Conservation (phyloP, 1,140 invertebrate genomes). For the Penaeus indicus region DNA sequence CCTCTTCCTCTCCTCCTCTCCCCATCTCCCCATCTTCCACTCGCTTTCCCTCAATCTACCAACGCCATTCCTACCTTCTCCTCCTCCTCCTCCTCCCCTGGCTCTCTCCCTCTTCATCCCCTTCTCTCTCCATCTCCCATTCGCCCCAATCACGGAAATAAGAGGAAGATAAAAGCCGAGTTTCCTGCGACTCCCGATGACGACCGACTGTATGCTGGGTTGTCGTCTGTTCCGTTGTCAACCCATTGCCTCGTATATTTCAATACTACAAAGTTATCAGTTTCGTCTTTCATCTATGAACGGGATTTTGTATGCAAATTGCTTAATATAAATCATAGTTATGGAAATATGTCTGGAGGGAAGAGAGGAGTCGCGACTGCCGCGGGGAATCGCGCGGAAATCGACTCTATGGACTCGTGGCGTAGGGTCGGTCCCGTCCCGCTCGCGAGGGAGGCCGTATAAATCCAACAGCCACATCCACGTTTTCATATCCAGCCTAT, state of each 20-base stretch:
- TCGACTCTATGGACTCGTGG: not conserved
- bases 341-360: conserved; percentile 38
- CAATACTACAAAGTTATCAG: conserved; percentile 60
- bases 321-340: conserved; percentile 57
- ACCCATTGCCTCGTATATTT: conserved; percentile 50
- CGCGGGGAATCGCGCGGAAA: not conserved
- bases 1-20: too few species aligned
- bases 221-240: not conserved
- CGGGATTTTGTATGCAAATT: conserved; percentile 58
- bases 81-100: too few species aligned
- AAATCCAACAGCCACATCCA: not conserved
- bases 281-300: conserved; percentile 58
- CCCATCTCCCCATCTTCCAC: too few species aligned
- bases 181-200: not conserved
- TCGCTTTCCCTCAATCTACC: too few species aligned
- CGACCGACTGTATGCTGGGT: not conserved
- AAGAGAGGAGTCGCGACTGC: not conserved
- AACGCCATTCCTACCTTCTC: too few species aligned
- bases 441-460: not conserved
- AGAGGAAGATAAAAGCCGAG: too few species aligned
- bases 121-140: too few species aligned
- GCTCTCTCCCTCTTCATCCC: too few species aligned
- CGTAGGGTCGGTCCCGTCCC: not conserved
- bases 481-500: conserved; percentile 51
- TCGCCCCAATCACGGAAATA: too few species aligned